Base-by-base conservation (phyloP, 2,113 vertebrate genomes). In the Pterocles orientalis region DNA sequence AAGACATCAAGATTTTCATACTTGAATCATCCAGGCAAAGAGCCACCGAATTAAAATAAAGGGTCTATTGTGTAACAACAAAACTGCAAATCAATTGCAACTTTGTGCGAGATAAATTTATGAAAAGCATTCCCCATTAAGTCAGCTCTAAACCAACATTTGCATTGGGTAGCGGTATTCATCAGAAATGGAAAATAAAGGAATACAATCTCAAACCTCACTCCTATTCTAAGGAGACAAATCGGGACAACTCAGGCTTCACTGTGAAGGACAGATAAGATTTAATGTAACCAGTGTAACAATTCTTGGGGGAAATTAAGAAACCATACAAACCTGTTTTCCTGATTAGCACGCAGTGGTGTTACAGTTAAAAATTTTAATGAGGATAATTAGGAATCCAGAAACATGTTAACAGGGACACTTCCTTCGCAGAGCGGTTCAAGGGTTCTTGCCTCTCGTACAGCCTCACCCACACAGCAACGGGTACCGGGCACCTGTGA, bases 1-100 rank as follows among this genome's bases (percentile, higher is more conserved):
- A 80, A 76, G 60, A 80, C n/a, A 70, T 88, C 17, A 58, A 75
- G 57, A 92, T 86, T 88, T 93, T 83, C 68, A 50, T n/a, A 86
- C 7, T 56, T 93, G 48, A 93, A 60, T 75, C 86, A 92, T 48
- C 51, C 33, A 93, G 39, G 54, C 9, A 73, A 77, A 54, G 60
- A 86, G 33, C 70, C 72, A 88, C 24, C 81, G 47, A 86, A 82
- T 12, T 78, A 66, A 83, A 92, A 93, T 41, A 86, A 88, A 65
- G 62, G 9, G 10, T 57, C 50, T 73, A 25, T 17, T 77, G 51
- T 70, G 14, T 34, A 82, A 90, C 24, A 65, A 79, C 21, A 88
- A 65, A 75, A 73, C 31, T 58, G 28, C 64, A 93, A 82, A 83
- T 56, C 78, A 91, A 90, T 66, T 10, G 14, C 9, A 75, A 75